Base-by-base conservation (phyloP, 2,113 vertebrate species). In the Phalacrocorax aristotelis region DNA sequence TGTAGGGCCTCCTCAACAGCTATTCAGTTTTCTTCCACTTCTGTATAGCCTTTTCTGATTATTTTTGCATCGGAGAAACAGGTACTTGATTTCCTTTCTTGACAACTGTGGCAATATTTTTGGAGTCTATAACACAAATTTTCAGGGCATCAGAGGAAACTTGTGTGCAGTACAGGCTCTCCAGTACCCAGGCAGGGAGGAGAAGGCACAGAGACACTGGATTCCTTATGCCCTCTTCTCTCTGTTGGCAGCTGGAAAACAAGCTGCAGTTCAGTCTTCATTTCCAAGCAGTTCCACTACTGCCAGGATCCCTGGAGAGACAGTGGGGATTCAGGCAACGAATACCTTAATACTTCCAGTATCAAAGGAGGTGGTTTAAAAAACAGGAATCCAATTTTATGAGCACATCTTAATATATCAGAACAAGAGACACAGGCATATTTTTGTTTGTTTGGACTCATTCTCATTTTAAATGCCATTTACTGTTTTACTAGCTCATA, bases 131-230 rank as follows among this genome's bases (percentile, higher is more conserved):
- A 69, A 48, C 12, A 36, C 14, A 68, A 32, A 30, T 57, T 54
- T 91, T 52, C 38, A 42, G 48, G 49, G 22, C 38, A 30, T 26
- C 26, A 42, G 38, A 61, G n/a, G n/a, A 66, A 74, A 57, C 13
- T 49, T 11, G 0, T 10, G 8, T n/a, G 17, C 0, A 0, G 22
- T 52, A 34, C 22, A 79, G 36, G 22, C 10, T 92, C 25, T n/a
- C 15, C 2, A 3, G 16, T 48, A 74, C 54, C 23, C 54, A 75
- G 32, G 23, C 62, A 76, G 25, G 44, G 26, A 69, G 30, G 17
- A 60, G 27, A 51, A 87, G 40, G 36, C 21, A 36, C 6, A 40
- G 38, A 61, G 44, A 32, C 26, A 34, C 12, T 1, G 0, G 13
- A 49, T 65, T 54, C 38, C 68, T 55, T 21, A 44, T 30, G 20